phyloP scores from a whole-genome alignment of 2,113 vertebrate species.

The Sapajus apella region DNA sequence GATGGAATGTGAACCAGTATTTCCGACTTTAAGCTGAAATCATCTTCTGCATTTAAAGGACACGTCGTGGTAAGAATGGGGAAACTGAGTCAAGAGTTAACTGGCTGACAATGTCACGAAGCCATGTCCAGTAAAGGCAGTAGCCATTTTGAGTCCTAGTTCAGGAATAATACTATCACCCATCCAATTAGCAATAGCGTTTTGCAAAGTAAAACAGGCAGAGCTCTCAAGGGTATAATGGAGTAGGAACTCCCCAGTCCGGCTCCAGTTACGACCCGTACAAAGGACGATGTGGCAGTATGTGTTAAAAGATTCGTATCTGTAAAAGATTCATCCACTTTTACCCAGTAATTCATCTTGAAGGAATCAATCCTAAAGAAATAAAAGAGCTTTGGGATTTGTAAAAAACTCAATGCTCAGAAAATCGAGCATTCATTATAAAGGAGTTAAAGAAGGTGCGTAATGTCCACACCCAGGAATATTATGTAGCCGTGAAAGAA shows the following conservation, averaged over 20 bases:
- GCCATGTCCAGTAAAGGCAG: background rate
- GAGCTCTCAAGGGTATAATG: fast-evolving
- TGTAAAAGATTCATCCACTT: background rate
- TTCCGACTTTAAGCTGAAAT: background rate
- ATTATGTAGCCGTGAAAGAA: conserved; percentile 27
- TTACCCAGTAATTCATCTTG: background rate
- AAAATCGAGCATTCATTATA: background rate
- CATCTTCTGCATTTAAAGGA: background rate
- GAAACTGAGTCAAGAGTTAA: background rate
- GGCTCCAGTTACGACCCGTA: background rate
- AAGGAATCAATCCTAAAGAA: conserved; percentile 36
- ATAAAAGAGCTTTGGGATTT: background rate
- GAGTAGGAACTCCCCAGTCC: fast-evolving
- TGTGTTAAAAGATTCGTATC: background rate
- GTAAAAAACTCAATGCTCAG: background rate
- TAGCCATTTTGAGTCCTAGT: background rate
- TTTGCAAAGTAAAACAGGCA: background rate
- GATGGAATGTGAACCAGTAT: background rate
- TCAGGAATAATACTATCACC: background rate
- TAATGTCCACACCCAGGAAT: background rate
- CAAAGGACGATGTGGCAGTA: fast-evolving
- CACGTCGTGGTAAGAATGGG: background rate
- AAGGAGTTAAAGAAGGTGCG: background rate
- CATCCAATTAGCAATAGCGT: background rate
- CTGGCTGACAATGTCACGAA: no score